Evolutionary conservation across 2,113 vertebrate genomes (phyloP).

Genomic region (Hystrix brachyura): DNA sequence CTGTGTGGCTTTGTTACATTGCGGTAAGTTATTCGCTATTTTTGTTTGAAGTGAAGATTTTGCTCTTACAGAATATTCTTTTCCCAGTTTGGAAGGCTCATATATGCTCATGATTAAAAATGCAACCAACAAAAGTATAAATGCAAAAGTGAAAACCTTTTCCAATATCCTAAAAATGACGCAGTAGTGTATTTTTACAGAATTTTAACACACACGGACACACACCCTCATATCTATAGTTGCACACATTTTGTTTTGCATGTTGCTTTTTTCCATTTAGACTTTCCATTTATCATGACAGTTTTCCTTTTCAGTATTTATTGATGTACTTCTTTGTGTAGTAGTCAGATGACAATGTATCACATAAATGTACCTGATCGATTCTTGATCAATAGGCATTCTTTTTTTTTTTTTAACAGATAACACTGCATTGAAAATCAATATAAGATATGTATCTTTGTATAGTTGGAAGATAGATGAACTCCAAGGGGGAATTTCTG

Average conservation of each 20-base stretch:
- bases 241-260: not conserved
- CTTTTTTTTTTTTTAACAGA: constrained; percentile 19
- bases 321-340: not conserved
- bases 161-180: not conserved
- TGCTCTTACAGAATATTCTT: not conserved
- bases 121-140: not conserved
- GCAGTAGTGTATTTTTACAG: not conserved
- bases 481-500: not conserved
- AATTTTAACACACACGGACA: not conserved
- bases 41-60: not conserved
- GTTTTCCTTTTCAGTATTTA: not conserved
- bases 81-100: constrained; percentile 38
- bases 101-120: not conserved
- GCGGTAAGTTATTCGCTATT: constrained; percentile 84
- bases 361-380: not conserved
- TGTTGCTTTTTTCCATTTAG: constrained; percentile 2
- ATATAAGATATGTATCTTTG: not conserved
- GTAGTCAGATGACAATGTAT: not conserved
- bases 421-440: not conserved
- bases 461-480: not conserved
- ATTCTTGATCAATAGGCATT: not conserved
- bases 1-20: constrained; percentile 68
- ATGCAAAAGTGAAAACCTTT: not conserved
- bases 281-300: not conserved
- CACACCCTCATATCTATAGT: not conserved